Conservation (phyloP, 1,140 invertebrate genomes). For the Drosophila pachea region DNA sequence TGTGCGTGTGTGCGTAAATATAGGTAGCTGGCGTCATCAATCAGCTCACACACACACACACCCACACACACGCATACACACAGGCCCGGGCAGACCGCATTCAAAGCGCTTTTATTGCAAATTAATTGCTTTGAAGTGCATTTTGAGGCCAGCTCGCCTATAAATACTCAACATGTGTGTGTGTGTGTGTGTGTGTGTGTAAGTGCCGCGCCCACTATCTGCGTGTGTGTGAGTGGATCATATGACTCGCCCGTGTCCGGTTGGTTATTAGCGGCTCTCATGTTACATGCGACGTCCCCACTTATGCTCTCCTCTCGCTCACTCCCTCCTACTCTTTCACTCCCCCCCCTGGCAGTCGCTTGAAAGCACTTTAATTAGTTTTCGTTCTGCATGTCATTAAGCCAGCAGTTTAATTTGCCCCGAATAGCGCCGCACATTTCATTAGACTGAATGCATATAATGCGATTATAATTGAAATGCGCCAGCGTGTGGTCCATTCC, state of each 20-base stretch:
- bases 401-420: conserved; percentile 55
- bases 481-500: not conserved
- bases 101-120: conserved; percentile 73
- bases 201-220: conserved; percentile 6
- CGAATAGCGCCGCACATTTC: conserved; percentile 6
- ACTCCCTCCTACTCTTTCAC: not conserved
- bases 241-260: conserved; percentile 56
- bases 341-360: not conserved
- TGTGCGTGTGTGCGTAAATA: conserved; percentile 1
- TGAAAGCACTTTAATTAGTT: conserved; percentile 65
- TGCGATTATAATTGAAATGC: conserved; percentile 23
- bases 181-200: not conserved
- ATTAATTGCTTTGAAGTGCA: conserved; percentile 75
- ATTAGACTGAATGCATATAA: conserved; percentile 23
- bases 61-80: conserved; percentile 6
- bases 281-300: conserved; percentile 21
- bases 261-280: conserved; percentile 25
- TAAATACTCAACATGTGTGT: conserved; percentile 15
- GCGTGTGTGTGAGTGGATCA: conserved; percentile 36
- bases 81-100: conserved; percentile 23
- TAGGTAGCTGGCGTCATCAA: conserved; percentile 46
- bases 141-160: conserved; percentile 34
- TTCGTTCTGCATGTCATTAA: conserved; percentile 51
- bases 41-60: conserved; percentile 39
- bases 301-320: not conserved